A percentile compares a stretch with the other conserved stretches of the same genome.
Evolutionary conservation across 2,113 vertebrate species (phyloP).

Genomic region (Psephotus haematonotus): DNA sequence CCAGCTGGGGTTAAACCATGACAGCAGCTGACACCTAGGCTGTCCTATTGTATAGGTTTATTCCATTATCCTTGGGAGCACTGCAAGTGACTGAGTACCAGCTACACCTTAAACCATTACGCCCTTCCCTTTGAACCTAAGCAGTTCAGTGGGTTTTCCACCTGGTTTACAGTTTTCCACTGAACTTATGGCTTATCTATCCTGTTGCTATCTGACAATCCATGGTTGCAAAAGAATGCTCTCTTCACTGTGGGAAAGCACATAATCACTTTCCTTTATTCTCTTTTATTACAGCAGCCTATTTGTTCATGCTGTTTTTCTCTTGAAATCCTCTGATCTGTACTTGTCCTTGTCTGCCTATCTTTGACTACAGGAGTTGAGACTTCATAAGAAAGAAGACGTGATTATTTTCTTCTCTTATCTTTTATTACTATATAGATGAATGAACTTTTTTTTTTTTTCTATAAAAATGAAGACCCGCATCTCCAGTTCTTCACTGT

Average conservation of each 20-base stretch:
- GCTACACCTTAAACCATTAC: not conserved
- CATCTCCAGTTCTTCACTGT: not conserved
- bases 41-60: not conserved
- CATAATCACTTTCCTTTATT: slow-evolving; percentile 21
- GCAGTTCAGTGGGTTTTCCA: not conserved
- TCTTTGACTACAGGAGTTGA: not conserved
- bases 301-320: not conserved
- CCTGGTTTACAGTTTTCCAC: not conserved
- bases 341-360: not conserved
- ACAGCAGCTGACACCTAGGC: not conserved
- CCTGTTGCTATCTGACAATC: not conserved
- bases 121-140: not conserved
- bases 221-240: slow-evolving; percentile 14
- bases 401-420: not conserved
- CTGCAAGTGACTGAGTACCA: not conserved
- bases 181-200: not conserved
- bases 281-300: slow-evolving; percentile 1
- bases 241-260: not conserved
- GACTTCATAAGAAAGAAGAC: not conserved
- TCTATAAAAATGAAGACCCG: not conserved
- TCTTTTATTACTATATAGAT: not conserved
- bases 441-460: not conserved
- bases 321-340: not conserved
- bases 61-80: not conserved
- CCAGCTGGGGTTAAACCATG: not conserved